Conservation (phyloP, 2,113 vertebrate species). For the Dinomys branickii region DNA sequence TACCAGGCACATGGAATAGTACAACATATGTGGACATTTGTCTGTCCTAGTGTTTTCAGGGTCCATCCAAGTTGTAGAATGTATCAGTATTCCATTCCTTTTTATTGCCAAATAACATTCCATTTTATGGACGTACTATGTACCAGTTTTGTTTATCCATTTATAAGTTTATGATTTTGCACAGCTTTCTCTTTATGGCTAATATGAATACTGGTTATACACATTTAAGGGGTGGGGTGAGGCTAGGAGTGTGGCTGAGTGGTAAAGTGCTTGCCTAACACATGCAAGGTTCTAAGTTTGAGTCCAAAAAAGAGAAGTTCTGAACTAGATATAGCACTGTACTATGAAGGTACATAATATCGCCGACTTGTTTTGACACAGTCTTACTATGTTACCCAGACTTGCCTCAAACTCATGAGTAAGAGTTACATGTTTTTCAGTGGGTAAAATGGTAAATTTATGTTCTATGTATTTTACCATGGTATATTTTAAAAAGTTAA, state of each 20-base stretch:
- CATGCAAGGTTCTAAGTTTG: not conserved
- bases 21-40: not conserved
- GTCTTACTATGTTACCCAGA: not conserved
- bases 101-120: not conserved
- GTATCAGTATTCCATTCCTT: not conserved
- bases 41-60: not conserved
- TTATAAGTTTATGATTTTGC: not conserved
- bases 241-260: not conserved
- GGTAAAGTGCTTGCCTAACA: not conserved
- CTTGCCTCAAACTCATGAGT: not conserved
- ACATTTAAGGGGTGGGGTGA: not conserved
- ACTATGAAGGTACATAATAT: not conserved
- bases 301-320: not conserved
- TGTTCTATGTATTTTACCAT: not conserved
- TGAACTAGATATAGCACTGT: not conserved
- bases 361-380: not conserved
- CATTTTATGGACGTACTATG: not conserved
- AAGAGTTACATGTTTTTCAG: not conserved
- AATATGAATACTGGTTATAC: not conserved
- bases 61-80: not conserved
- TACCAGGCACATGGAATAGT: not conserved
- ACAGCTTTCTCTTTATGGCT: not conserved
- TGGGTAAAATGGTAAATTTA: conserved; percentile 16
- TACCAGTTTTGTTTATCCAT: not conserved
- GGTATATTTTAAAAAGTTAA: not conserved